Evolutionary conservation across 2,797 vertebrate genomes (phyloP).

Genomic region (Tapera naevia): DNA sequence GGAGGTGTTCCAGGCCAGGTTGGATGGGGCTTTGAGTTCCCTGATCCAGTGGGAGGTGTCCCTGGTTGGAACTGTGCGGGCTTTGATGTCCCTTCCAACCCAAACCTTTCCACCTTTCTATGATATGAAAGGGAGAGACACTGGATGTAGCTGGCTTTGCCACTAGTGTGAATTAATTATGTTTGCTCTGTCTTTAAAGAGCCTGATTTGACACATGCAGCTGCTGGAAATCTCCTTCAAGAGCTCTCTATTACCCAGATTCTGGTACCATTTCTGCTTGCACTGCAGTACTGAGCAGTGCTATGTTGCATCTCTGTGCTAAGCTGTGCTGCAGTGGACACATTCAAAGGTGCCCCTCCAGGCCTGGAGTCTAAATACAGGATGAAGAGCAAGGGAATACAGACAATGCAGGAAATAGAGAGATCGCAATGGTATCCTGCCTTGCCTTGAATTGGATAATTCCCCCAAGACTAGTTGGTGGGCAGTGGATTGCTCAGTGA

Average conservation of each 20-base stretch:
- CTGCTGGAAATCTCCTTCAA: neutral
- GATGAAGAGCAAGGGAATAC: conserved; percentile 9
- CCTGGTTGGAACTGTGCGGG: too few relatives aligned
- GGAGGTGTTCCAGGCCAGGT: too few relatives aligned
- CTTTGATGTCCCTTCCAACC: too few relatives aligned
- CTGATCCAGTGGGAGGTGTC: too few relatives aligned
- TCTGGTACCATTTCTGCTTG: neutral
- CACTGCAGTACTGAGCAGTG: neutral
- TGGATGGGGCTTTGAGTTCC: too few relatives aligned
- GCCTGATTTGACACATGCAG: neutral
- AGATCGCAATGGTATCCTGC: conserved; percentile 44
- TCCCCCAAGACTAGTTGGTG: conserved; percentile 51
- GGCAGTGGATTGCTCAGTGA: conserved; percentile 45
- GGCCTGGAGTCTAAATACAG: neutral
- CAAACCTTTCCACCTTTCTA: too few relatives aligned
- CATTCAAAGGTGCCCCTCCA: neutral
- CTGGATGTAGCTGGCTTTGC: neutral
- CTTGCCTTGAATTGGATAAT: conserved; percentile 47
- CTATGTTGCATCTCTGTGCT: neutral
- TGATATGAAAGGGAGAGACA: neutral
- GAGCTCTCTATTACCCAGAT: neutral
- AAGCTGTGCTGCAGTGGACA: neutral
- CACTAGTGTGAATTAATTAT: neutral
- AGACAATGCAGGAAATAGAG: conserved; percentile 51
- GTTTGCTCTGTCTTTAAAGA: neutral